Conservation (phyloP, 1,140 invertebrate genomes). For the Apis laboriosa region DNA sequence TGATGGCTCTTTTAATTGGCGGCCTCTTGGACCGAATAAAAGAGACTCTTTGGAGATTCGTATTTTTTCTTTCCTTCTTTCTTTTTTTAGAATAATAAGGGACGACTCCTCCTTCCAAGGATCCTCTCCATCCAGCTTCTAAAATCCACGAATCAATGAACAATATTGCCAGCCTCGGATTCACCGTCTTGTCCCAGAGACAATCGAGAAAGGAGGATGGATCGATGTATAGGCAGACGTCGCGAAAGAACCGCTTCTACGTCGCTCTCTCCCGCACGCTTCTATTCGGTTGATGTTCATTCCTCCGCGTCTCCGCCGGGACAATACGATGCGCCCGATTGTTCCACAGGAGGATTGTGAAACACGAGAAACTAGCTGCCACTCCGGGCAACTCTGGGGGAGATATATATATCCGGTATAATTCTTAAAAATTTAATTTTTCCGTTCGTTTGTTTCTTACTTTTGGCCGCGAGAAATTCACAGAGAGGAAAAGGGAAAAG, state of each 20-base stretch:
- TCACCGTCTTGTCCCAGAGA: neutral
- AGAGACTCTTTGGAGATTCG: too few species aligned
- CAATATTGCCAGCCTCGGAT: neutral
- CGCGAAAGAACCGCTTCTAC: slow-evolving; percentile 12
- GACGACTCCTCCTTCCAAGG: too few species aligned
- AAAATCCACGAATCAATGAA: slow-evolving; percentile 12
- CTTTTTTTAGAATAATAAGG: neutral
- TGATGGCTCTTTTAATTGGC: too few species aligned
- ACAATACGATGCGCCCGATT: slow-evolving; percentile 72
- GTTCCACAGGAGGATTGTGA: slow-evolving; percentile 75
- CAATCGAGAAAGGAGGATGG: slow-evolving; percentile 11
- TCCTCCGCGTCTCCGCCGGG: slow-evolving; percentile 54
- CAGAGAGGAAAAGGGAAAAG: slow-evolving; percentile 5
- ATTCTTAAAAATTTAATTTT: too few species aligned
- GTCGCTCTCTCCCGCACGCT: slow-evolving; percentile 38
- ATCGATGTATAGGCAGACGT: slow-evolving; percentile 23
- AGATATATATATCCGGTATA: neutral
- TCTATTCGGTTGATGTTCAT: slow-evolving; percentile 53
- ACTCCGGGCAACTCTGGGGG: slow-evolving; percentile 12
- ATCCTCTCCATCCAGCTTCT: neutral
- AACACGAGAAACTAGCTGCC: slow-evolving; percentile 73
- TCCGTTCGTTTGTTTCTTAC: too few species aligned
- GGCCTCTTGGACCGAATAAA: too few species aligned
- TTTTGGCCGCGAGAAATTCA: too few species aligned
- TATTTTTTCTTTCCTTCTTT: too few species aligned